Evolutionary conservation across 2,797 vertebrate species (phyloP), one percentile per base, ranked within the genome.

Genomic region (Epinephelus coioides): DNA sequence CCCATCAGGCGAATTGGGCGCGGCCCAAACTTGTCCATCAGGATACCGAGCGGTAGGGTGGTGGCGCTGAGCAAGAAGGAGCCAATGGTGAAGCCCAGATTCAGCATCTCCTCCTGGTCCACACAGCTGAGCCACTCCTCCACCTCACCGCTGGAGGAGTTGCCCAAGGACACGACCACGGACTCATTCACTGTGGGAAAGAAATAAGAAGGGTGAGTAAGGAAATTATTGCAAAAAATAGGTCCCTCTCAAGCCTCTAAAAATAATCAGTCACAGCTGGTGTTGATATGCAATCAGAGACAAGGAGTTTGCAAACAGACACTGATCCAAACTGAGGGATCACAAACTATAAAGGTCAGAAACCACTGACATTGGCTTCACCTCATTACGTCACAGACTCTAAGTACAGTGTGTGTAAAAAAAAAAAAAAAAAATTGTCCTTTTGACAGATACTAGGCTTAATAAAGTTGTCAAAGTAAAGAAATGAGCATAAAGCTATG

Each of bases 31-130:
- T 71, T 94, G 91, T 96, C 96, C 96, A 96, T 96, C 62, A 96
- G 93, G 64, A 96, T 95, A 4, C 96, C 95, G 0, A 98, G 94
- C 0, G 97, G 97, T 46, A 98, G 89, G 0, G 97, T 98, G 73
- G 97, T 95, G 7, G 97, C 97, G 0, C 97, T 98, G 61, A 98
- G 96, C 80, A 98, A 77, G 71, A 98, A 98, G 38, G 97, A 97
- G 38, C 97, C 97, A 0, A 98, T 96, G 76, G 97, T 97, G 88
- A 98, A 98, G 57, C 96, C 97, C 86, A 98, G 82, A 65, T 97
- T 98, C 34, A 98, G 93, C 96, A 97, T 97, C 83, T 97, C 94
- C 4, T 97, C 97, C 93, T 98, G 97, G 30, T 89, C 89, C 66
- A 95, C 95, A 11, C 97, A 98, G 87, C 90, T 96, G 6, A 63